Evolutionary conservation across 2,113 vertebrate species (phyloP).

Genomic region (Gadus chalcogrammus): DNA sequence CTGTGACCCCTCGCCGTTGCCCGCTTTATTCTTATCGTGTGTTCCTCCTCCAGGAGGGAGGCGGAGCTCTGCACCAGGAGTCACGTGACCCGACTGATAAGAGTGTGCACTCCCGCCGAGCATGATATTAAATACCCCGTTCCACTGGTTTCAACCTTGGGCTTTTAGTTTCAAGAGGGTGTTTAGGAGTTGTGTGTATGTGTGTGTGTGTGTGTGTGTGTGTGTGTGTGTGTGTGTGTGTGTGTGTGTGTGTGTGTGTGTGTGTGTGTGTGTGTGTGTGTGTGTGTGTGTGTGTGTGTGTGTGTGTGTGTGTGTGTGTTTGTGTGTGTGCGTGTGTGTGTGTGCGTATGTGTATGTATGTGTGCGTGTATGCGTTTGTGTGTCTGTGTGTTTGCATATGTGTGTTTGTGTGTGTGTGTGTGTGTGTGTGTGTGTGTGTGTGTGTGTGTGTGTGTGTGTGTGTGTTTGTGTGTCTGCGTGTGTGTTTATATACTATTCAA

Average conservation of each 20-base stretch:
- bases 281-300: background rate
- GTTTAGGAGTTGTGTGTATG: background rate
- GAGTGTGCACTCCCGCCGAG: constrained; percentile 45
- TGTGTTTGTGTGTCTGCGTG: too few species aligned
- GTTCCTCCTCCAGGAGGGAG: constrained; percentile 24
- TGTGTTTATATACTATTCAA: too few species aligned
- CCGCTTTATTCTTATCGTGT: constrained; percentile 31
- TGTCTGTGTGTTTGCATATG: background rate
- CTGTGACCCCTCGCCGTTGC: background rate
- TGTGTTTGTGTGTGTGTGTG: too few species aligned
- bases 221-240: background rate
- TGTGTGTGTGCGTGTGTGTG: background rate
- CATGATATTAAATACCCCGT: constrained; percentile 60
- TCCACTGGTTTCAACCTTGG: constrained; percentile 33
- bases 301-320: background rate
- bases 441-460: too few species aligned
- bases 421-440: too few species aligned
- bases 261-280: too few species aligned
- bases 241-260: background rate
- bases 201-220: background rate
- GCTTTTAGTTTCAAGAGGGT: constrained; percentile 1
- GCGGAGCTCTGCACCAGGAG: constrained; percentile 34
- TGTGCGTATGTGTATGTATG: too few species aligned
- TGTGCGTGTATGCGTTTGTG: background rate
- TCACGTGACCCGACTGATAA: constrained; percentile 47